Conservation (phyloP, 2,797 vertebrate genomes). For the Mastacembelus armatus region DNA sequence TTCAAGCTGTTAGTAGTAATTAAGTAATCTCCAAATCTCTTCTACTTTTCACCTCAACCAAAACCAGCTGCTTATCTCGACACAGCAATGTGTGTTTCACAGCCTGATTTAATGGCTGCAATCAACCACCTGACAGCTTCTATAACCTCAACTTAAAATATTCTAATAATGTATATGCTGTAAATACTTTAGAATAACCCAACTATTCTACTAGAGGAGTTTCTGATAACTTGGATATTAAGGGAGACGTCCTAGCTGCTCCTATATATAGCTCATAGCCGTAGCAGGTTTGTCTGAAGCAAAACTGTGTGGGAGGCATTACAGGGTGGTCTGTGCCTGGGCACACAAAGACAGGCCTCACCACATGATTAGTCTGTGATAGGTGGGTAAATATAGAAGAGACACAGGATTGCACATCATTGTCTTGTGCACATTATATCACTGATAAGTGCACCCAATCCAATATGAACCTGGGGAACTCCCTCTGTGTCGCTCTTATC, state of each 20-base stretch:
- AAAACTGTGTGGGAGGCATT: constrained; percentile 32
- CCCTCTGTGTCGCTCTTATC: constrained; percentile 50
- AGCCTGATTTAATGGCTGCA: constrained; percentile 11
- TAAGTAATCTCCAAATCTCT: constrained; percentile 4
- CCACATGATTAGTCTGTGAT: constrained; percentile 45
- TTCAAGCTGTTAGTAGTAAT: too few relatives aligned
- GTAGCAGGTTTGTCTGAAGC: constrained; percentile 36
- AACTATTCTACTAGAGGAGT: too few relatives aligned
- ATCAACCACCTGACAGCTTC: constrained; percentile 5
- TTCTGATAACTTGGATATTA: too few relatives aligned
- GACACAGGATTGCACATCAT: constrained; percentile 53
- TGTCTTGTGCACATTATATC: constrained; percentile 51
- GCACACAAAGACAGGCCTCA: constrained; percentile 69
- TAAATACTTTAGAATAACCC: constrained; percentile 40
- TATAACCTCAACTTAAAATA: constrained; percentile 18
- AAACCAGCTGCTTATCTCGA: not conserved
- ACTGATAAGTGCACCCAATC: constrained; percentile 36
- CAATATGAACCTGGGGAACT: constrained; percentile 71
- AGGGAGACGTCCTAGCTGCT: constrained; percentile 30
- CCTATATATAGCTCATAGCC: constrained; percentile 65
- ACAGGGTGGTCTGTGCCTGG: constrained; percentile 45
- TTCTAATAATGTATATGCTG: constrained; percentile 15
- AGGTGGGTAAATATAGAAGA: constrained; percentile 75
- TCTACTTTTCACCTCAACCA: not conserved
- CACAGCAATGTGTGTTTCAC: constrained; percentile 2